These are phyloP conservation scores for Cyprinella venusta DNA, from an alignment of 2,797 vertebrate genomes.

Conservation along the genomic window DNA sequence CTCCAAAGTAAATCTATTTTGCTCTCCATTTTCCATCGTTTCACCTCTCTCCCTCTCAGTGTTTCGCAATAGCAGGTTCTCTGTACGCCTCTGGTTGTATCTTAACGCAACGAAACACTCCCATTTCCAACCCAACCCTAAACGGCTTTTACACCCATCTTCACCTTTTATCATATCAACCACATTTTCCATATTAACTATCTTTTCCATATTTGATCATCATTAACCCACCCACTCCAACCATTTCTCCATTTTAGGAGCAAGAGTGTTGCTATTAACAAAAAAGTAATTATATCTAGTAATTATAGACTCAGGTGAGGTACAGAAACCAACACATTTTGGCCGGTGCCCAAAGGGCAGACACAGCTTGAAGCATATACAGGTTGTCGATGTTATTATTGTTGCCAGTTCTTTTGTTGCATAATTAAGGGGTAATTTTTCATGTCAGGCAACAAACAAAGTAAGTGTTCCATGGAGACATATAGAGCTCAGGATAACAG, in stretches of 20 bases:
- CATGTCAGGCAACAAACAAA: conserved; percentile 43
- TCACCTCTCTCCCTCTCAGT: conserved; percentile 47
- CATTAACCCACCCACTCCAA: conserved; percentile 29
- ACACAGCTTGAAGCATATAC: conserved; percentile 34
- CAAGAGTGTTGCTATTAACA: conserved; percentile 43
- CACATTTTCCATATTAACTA: conserved; percentile 1
- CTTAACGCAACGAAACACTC: conserved; percentile 31
- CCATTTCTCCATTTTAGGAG: conserved; percentile 17
- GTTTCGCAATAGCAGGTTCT: conserved; percentile 36
- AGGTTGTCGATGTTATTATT: conserved; percentile 32
- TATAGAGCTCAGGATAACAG: conserved; percentile 40
- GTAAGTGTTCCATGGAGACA: conserved; percentile 49
- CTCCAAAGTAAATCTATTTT: conserved; percentile 32
- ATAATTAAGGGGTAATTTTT: conserved; percentile 61
- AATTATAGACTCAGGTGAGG: conserved; percentile 42
- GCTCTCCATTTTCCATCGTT: conserved; percentile 4
- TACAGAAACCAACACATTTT: conserved; percentile 20
- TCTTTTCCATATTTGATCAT: conserved; percentile 32
- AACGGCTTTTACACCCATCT: conserved; percentile 27
- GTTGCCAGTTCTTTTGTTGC: conserved; percentile 64
- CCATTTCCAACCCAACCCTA: conserved; percentile 33
- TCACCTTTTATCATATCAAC: conserved; percentile 41
- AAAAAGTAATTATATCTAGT: conserved; percentile 46
- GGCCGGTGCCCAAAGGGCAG: neutral
- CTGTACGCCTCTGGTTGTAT: conserved; percentile 25